Evolutionary conservation across 2,888 invertebrate genomes (phyloP), one percentile per base, ranked within the genome.

Genomic region (Tanytarsus gracilentus): DNA sequence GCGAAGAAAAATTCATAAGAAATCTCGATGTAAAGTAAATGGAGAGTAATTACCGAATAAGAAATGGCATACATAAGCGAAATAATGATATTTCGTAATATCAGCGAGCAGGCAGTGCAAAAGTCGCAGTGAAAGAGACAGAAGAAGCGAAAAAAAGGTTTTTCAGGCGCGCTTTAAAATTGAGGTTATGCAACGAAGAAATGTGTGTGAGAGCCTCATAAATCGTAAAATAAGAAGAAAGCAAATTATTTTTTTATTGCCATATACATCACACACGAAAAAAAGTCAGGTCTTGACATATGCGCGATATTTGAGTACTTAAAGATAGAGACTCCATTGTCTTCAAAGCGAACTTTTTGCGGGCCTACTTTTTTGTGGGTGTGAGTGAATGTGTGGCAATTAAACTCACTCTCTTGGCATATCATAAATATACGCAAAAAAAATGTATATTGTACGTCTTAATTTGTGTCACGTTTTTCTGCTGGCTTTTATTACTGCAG

Each of bases 71-170:
- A n/a, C n/a, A n/a, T n/a, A n/a, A n/a, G n/a, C n/a, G n/a, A n/a
- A n/a, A n/a, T n/a, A 56, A 56, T 29, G 27, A 58, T 21, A 58
- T 58, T 58, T 58, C 58, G 29, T 58, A 58, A 58, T 48, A 58
- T 48, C 55, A 16, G 55, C 14, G 40, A 36, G 18, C 40, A 23
- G 21, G 23, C 44, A 44, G 8, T 11, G 18, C 44, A 44, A 5
- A 8, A 4, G 21, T 33, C 18, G 23, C 21, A 18, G 8, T 21
- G 23, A 21, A 2, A 6, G 21, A 40, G 21, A 3, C 11, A 11
- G 14, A 33, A 33, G 8, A 16, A 36, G 16, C 5, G 36, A 36
- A 16, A 16, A n/a, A 36, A 36, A 36, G 36, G 36, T 36, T 53
- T 53, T 36, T 36, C 40, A 56, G 44, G 58, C 48, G 58, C 58